These are phyloP conservation scores for Atractosteus spatula DNA, from an alignment of 2,113 vertebrate genomes.

Conservation along the genomic window DNA sequence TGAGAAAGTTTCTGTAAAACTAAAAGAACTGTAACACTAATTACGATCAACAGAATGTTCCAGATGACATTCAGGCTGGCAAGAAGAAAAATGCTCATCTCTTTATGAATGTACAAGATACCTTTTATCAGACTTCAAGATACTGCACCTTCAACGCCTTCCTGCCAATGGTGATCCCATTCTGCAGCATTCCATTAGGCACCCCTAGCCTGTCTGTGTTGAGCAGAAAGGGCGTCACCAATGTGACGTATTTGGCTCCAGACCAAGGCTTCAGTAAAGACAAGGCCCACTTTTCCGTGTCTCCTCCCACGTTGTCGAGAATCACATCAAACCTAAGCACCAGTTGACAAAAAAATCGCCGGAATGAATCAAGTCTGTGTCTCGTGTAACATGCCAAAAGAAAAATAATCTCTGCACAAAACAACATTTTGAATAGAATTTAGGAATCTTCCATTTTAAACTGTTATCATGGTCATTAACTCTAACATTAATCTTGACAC, in stretches of 20 bases:
- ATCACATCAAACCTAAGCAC: constrained; percentile 76
- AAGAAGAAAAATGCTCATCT: not conserved
- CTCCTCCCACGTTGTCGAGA: constrained; percentile 88
- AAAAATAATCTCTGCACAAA: not conserved
- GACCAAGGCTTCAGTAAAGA: constrained; percentile 86
- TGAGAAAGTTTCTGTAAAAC: no score
- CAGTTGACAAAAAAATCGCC: no score
- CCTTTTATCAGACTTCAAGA: not conserved
- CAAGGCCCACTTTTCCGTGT: constrained; percentile 83
- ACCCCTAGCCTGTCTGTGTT: constrained; percentile 87
- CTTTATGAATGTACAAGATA: not conserved
- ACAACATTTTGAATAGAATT: not conserved
- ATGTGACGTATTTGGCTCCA: constrained; percentile 86
- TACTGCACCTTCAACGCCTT: constrained; percentile 81
- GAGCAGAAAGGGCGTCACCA: constrained; percentile 89
- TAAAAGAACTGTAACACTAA: no score
- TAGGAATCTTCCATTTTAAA: no score
- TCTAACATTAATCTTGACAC: no score
- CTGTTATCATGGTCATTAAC: no score
- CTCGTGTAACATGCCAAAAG: not conserved
- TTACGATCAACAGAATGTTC: no score
- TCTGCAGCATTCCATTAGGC: constrained; percentile 90
- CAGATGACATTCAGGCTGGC: no score
- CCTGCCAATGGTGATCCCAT: constrained; percentile 72
- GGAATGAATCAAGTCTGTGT: not conserved